phyloP scores from a whole-genome alignment of 1,140 invertebrate species.

The Meloidogyne exigua region DNA sequence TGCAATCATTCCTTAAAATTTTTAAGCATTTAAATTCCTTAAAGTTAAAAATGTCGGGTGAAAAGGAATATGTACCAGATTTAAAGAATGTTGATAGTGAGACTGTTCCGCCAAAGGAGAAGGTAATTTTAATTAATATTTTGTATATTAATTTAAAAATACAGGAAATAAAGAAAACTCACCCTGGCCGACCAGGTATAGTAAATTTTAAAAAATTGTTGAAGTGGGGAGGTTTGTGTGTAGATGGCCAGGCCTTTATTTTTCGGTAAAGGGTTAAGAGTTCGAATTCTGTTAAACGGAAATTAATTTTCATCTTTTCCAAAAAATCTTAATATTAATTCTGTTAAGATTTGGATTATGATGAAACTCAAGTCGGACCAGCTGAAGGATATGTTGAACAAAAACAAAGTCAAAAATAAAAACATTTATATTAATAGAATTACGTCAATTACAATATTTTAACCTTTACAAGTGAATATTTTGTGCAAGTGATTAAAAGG shows the following conservation, averaged over 20 bases:
- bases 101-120: constrained; percentile 24
- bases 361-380: constrained; percentile 33
- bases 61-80: constrained; percentile 28
- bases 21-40: not conserved
- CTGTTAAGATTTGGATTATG: constrained; percentile 28
- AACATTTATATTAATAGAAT: constrained; percentile 11
- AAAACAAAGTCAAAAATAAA: constrained; percentile 22
- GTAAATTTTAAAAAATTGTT: too few relatives aligned
- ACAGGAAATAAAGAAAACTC: constrained; percentile 29
- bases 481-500: constrained; percentile 14
- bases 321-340: not conserved
- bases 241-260: too few relatives aligned
- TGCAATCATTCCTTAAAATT: too few relatives aligned
- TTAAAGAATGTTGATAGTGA: constrained; percentile 26
- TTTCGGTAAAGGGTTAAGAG: too few relatives aligned
- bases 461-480: not conserved
- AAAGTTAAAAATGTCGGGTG: constrained; percentile 21
- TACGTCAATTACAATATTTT: not conserved
- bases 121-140: not conserved
- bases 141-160: not conserved
- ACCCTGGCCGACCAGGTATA: constrained; percentile 18
- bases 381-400: constrained; percentile 22
- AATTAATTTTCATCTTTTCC: too few relatives aligned
- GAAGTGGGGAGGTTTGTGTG: too few relatives aligned
- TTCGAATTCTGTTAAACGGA: too few relatives aligned